A percentile compares a stretch with the other conserved stretches of the same genome.
Evolutionary conservation across 2,888 invertebrate genomes (phyloP).

Genomic region (Eristalis intricaria): DNA sequence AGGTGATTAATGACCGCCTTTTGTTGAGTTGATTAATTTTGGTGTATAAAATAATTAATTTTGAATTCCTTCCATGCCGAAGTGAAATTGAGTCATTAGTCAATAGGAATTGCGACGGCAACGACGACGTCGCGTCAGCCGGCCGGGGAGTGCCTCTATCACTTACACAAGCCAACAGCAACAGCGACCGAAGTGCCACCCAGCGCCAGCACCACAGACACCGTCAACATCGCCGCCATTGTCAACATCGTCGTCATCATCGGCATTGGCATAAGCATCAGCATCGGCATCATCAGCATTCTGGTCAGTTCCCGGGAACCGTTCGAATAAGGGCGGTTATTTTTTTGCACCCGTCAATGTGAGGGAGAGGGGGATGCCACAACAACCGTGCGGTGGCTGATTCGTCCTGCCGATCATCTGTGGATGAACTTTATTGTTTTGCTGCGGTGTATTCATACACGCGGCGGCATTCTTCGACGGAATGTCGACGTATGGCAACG

Average conservation of each 20-base stretch:
- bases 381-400: neutral
- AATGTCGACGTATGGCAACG: conserved; percentile 31
- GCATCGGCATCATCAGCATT: conserved; percentile 62
- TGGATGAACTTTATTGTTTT: conserved; percentile 56
- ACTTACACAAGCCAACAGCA: conserved; percentile 2
- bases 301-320: conserved; percentile 45
- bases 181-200: neutral
- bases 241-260: neutral
- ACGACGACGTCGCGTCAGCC: conserved; percentile 48
- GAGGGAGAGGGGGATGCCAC: neutral
- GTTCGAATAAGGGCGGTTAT: conserved; percentile 24
- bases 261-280: conserved; percentile 40
- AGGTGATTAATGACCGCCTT: conserved; percentile 64
- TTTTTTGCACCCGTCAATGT: conserved; percentile 7
- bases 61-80: conserved; percentile 65
- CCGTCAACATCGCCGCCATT: neutral
- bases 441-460: conserved; percentile 34
- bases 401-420: conserved; percentile 38
- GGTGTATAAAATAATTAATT: conserved; percentile 72
- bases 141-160: conserved; percentile 22
- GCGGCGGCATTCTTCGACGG: conserved; percentile 28
- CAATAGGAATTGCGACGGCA: conserved; percentile 63
- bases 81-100: conserved; percentile 72
- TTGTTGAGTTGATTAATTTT: conserved; percentile 72
- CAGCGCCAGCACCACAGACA: neutral